These are phyloP conservation scores for Diachasma alloeum DNA, from an alignment of 1,140 invertebrate species.

Conservation along the genomic window DNA sequence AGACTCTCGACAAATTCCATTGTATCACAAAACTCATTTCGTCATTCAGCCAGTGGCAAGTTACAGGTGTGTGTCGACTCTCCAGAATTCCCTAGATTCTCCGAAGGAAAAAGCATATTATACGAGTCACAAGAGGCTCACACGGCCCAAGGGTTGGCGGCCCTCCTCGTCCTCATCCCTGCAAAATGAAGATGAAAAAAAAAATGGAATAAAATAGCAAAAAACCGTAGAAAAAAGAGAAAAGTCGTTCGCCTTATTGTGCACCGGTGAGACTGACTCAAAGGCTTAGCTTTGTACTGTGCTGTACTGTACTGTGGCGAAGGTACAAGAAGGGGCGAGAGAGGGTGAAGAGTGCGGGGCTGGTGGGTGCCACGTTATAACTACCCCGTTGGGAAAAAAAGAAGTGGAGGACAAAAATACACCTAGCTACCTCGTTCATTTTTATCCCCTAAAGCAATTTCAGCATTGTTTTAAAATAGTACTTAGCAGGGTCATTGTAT, in stretches of 20 bases:
- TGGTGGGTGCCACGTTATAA: slow-evolving; percentile 43
- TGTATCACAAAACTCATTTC: slow-evolving; percentile 9
- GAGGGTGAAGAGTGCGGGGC: slow-evolving; percentile 32
- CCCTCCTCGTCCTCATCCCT: background rate
- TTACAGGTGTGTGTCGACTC: slow-evolving; percentile 7
- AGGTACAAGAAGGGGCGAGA: slow-evolving; percentile 44
- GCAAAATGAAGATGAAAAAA: background rate
- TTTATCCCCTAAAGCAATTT: slow-evolving; percentile 68
- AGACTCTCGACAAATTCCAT: background rate
- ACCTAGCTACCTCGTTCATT: slow-evolving; percentile 66
- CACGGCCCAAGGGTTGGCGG: background rate
- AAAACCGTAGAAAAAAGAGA: slow-evolving; percentile 33
- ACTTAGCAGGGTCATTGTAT: slow-evolving; percentile 68
- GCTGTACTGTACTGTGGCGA: slow-evolving; percentile 38
- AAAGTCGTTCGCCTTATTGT: slow-evolving; percentile 65
- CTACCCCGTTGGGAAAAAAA: slow-evolving; percentile 44
- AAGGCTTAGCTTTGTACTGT: slow-evolving; percentile 62
- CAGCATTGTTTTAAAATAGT: slow-evolving; percentile 68
- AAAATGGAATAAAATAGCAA: slow-evolving; percentile 21
- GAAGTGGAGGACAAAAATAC: slow-evolving; percentile 62
- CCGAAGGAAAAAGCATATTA: slow-evolving; percentile 17
- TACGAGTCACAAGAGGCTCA: background rate
- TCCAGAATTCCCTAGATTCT: background rate
- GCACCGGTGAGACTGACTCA: slow-evolving; percentile 62
- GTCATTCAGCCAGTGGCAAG: background rate